These are phyloP conservation scores for Syngnathus floridae DNA, from an alignment of 2,113 vertebrate species.

Conservation along the genomic window DNA sequence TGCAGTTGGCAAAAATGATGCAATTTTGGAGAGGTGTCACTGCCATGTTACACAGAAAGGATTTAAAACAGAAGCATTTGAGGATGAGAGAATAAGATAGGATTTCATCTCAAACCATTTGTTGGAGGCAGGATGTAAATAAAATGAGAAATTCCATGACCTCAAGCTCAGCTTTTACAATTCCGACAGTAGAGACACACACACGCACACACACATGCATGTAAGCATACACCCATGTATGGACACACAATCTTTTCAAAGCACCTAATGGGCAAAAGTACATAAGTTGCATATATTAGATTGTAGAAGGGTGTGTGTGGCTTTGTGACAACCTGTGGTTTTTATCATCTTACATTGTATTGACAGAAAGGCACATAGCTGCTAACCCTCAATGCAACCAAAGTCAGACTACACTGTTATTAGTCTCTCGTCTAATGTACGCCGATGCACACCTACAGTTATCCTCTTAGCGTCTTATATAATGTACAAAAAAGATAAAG, in stretches of 20 bases:
- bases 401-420: too few relatives aligned
- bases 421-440: too few relatives aligned
- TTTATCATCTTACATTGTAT: too few relatives aligned
- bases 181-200: conserved; percentile 28
- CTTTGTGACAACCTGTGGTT: background rate
- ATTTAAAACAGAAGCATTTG: conserved; percentile 1
- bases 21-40: conserved; percentile 10
- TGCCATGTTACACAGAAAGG: background rate
- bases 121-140: conserved; percentile 38
- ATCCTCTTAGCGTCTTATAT: too few relatives aligned
- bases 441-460: too few relatives aligned
- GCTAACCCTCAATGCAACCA: too few relatives aligned
- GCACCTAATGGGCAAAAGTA: conserved; percentile 5
- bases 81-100: conserved; percentile 21
- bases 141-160: conserved; percentile 44
- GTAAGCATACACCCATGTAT: conserved; percentile 26
- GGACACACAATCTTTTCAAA: conserved; percentile 20
- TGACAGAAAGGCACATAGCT: too few relatives aligned
- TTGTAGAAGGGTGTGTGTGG: background rate
- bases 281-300: background rate
- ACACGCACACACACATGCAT: conserved; percentile 38
- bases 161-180: conserved; percentile 50
- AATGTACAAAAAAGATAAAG: too few relatives aligned
- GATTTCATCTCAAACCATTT: conserved; percentile 29
- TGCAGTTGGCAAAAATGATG: conserved; percentile 15